Conservation (phyloP, 2,113 vertebrate species). For the Ceyx melanurus region DNA sequence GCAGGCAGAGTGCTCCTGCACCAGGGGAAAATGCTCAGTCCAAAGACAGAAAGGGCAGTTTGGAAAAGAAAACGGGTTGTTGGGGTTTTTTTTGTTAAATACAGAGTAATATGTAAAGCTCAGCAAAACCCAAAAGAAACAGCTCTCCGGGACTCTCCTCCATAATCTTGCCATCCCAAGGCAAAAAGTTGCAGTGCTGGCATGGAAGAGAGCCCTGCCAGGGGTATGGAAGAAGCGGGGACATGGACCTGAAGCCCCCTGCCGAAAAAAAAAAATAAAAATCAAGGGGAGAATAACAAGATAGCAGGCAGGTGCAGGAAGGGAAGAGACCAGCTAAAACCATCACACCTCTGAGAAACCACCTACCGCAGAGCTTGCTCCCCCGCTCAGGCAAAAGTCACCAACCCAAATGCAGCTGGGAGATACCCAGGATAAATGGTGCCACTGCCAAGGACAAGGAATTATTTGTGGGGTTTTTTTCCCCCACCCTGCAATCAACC, state of each 20-base stretch:
- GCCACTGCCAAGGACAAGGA: rapidly evolving
- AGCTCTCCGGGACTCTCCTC: neutral
- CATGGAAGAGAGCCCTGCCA: rapidly evolving
- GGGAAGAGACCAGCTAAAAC: neutral
- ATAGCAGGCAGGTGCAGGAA: neutral
- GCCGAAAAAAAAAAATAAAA: neutral
- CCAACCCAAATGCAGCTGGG: rapidly evolving
- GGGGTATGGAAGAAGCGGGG: neutral
- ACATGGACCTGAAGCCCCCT: rapidly evolving
- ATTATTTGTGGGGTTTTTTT: neutral
- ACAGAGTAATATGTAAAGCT: neutral
- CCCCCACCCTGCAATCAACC: rapidly evolving
- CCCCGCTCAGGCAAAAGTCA: neutral
- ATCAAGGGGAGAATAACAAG: neutral
- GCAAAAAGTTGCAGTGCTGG: rapidly evolving
- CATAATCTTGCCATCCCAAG: neutral
- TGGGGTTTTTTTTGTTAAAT: neutral
- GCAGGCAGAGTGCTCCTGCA: neutral
- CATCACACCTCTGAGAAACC: neutral
- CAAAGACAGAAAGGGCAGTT: rapidly evolving
- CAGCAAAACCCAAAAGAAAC: neutral
- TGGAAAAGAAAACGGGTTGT: neutral
- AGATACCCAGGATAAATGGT: neutral
- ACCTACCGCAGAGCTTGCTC: rapidly evolving
- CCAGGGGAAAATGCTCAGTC: neutral